Percentiles rank a stretch among this genome's conserved stretches.
Conservation (phyloP, 2,113 vertebrate genomes). For the Crotophaga sulcirostris region DNA sequence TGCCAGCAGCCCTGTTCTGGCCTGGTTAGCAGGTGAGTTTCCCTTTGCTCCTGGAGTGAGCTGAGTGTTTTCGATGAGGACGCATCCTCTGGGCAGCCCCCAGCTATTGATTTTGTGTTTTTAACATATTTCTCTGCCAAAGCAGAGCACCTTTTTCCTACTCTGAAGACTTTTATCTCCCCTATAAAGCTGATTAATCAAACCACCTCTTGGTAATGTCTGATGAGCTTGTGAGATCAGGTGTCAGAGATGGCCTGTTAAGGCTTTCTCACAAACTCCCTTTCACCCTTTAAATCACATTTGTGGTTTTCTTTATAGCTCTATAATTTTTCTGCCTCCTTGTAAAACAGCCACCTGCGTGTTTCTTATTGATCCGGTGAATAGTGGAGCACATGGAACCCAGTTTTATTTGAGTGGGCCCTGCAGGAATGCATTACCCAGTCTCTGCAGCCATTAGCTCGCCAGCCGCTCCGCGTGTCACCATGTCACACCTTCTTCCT, state of each 20-base stretch:
- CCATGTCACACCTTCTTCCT: neutral
- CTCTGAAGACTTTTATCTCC: neutral
- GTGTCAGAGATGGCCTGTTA: neutral
- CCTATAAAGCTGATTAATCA: neutral
- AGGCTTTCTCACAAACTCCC: neutral
- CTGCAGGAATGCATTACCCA: neutral
- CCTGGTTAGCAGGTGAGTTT: neutral
- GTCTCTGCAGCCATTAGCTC: neutral
- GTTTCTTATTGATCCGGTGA: neutral
- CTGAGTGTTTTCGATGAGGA: too few relatives aligned
- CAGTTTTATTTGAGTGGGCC: neutral
- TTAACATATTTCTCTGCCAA: neutral
- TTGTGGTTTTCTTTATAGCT: neutral
- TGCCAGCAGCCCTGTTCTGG: neutral
- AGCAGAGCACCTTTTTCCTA: neutral
- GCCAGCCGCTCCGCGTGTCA: accelerated
- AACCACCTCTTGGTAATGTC: neutral
- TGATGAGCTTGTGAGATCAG: neutral
- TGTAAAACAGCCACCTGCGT: neutral
- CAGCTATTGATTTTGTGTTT: too few relatives aligned
- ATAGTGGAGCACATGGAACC: neutral
- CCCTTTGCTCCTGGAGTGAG: accelerated
- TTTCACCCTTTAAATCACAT: neutral
- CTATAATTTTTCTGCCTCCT: neutral
- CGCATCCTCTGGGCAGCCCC: neutral